Conservation (phyloP, 2,888 invertebrate genomes). For the Rhaphigaster nebulosa region DNA sequence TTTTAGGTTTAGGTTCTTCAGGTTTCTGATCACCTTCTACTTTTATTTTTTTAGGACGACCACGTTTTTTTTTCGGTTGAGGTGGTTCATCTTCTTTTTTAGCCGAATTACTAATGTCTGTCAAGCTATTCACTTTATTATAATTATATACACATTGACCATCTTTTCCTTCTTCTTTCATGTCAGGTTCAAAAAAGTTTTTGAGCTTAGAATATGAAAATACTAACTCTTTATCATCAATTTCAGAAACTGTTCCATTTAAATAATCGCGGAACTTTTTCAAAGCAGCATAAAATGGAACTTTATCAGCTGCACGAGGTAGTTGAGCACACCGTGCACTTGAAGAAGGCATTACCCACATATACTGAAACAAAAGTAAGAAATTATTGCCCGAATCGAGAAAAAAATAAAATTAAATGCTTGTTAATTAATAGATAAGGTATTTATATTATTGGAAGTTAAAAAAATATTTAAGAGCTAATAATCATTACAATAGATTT, state of each 20-base stretch:
- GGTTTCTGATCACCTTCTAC: slow-evolving; percentile 72
- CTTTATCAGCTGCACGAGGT: slow-evolving; percentile 97
- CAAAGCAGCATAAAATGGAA: slow-evolving; percentile 95
- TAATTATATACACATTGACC: slow-evolving; percentile 64
- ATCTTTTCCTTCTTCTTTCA: slow-evolving; percentile 69
- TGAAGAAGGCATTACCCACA: slow-evolving; percentile 99
- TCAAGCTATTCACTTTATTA: slow-evolving; percentile 65
- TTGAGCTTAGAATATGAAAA: slow-evolving; percentile 82
- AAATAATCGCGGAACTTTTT: slow-evolving; percentile 96
- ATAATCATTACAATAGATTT: too few relatives aligned
- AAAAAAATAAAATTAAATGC: neutral
- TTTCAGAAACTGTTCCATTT: slow-evolving; percentile 85
- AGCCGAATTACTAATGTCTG: slow-evolving; percentile 67
- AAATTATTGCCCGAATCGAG: slow-evolving; percentile 49
- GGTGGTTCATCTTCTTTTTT: slow-evolving; percentile 70
- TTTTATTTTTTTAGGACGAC: slow-evolving; percentile 88
- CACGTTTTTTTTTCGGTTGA: slow-evolving; percentile 85
- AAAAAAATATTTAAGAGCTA: too few relatives aligned
- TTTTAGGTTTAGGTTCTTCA: slow-evolving; percentile 67
- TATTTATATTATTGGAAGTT: slow-evolving; percentile 41
- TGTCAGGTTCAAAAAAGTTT: slow-evolving; percentile 75
- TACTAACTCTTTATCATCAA: slow-evolving; percentile 90
- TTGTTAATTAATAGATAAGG: neutral
- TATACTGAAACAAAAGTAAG: slow-evolving; percentile 77
- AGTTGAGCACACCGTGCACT: slow-evolving; percentile 97